Base-by-base conservation (phyloP, 2,888 invertebrate species). In the Esperia sulphurella region DNA sequence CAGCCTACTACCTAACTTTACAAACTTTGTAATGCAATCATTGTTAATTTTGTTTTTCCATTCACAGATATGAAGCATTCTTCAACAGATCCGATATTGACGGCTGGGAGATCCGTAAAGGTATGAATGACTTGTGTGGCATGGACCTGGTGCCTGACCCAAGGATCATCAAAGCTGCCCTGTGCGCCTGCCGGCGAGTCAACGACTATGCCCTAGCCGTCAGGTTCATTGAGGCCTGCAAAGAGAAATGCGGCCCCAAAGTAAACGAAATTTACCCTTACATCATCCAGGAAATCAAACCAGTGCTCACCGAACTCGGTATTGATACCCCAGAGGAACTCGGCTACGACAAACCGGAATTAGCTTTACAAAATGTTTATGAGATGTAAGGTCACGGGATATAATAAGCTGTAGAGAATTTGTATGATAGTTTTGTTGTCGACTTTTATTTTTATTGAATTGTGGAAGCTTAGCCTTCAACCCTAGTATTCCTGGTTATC, bases 321-420 rank as follows among this genome's bases (percentile, higher is more conserved):
- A 94, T 99, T 62, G 94, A 93, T 48, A 98, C 98, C 30, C 96
- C 96, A 0, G 98, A 98, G 80, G 97, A 99, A 76, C 91, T 99
- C 68, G 98, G 98, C 53, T 98, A 97, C 71, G 98, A 98, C 85
- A 95, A 97, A 86, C 99, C 99, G 50, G 98, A 99, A 88, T 89
- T 99, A 79, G 97, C 96, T 53, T 90, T 97, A 59, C 85, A 93
- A 67, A 92, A 91, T 68, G 94, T 95, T 49, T 94, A 92, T 71
- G 93, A 95, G 51, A 91, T 94, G 68, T 91, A 92, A 83, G 64
- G 63, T 64, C 61, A 61, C 41, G 53, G 50, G 58, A 52, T 66
- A 69, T 63, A 66, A 65, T 76, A 80, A 75, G 76, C 59, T 77
- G 83, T 88, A 86, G 84, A 79, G 60, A 65, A 79, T 79, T 83